Conservation (phyloP, 2,888 invertebrate species). For the Xanthia icteritia region DNA sequence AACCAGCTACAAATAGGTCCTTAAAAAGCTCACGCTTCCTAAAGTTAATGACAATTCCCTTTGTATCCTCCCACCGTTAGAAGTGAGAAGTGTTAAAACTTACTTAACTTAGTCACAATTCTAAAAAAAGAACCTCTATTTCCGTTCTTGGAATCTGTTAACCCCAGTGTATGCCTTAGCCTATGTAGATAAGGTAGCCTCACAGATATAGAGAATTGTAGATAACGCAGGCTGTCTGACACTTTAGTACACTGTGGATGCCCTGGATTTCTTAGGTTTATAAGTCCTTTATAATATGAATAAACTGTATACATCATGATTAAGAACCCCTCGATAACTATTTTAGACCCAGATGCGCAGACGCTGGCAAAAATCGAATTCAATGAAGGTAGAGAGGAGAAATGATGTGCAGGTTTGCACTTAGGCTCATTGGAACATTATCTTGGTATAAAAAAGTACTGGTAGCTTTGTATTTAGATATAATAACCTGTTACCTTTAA, state of each 20-base stretch:
- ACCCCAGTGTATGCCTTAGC: conserved; percentile 21
- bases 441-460: neutral
- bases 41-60: neutral
- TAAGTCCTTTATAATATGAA: neutral
- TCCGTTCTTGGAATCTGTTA: conserved; percentile 57
- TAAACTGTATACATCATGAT: neutral
- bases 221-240: neutral
- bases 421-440: neutral
- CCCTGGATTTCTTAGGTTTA: neutral
- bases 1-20: too few species aligned
- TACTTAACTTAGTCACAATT: conserved; percentile 47
- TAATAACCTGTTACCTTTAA: too few species aligned
- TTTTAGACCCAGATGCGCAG: neutral
- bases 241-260: neutral
- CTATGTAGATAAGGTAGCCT: conserved; percentile 29
- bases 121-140: conserved; percentile 55
- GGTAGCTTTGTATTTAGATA: neutral
- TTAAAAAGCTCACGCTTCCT: neutral
- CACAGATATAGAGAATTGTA: conserved; percentile 39
- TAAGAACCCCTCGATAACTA: neutral
- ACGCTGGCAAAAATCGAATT: neutral
- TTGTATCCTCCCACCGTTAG: conserved; percentile 22
- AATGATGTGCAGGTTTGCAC: neutral
- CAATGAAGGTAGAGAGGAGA: neutral
- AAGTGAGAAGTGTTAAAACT: conserved; percentile 54